These are phyloP conservation scores for Halocynthia roretzi DNA, from an alignment of 23 tunicate genomes.

Conservation along the genomic window DNA sequence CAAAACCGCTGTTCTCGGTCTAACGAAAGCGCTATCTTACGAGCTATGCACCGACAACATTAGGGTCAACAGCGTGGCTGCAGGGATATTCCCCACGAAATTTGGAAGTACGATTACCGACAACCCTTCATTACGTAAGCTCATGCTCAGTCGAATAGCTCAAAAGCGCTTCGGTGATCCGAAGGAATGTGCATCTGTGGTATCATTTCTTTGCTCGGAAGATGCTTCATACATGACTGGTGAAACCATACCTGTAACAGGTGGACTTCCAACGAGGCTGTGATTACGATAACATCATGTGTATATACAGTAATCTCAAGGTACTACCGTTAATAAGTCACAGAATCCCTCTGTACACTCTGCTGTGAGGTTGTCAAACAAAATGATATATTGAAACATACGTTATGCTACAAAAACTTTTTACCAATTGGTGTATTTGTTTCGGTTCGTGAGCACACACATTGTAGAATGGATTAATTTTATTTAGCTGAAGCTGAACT, in stretches of 20 bases:
- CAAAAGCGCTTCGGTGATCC: conserved; percentile 23
- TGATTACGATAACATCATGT: background rate
- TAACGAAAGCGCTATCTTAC: conserved; percentile 55
- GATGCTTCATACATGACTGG: conserved; percentile 30
- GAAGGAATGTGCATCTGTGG: conserved; percentile 21
- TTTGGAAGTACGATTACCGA: conserved; percentile 18
- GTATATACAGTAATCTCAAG: no score
- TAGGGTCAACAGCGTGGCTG: conserved; percentile 26
- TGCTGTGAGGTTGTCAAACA: no score
- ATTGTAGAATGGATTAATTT: no score
- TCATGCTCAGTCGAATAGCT: conserved; percentile 19
- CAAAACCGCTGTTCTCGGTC: conserved; percentile 23
- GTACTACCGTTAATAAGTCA: no score
- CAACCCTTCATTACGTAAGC: conserved; percentile 8
- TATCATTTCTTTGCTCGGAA: conserved; percentile 8
- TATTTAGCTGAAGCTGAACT: no score
- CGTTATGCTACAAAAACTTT: no score
- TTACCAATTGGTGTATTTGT: no score
- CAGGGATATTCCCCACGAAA: conserved; percentile 28
- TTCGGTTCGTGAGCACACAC: no score
- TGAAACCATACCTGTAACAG: conserved; percentile 24
- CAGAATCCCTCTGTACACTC: no score
- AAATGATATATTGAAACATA: no score
- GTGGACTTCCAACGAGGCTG: conserved; percentile 17
- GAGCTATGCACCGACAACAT: conserved; percentile 26